These are phyloP conservation scores for Falco rusticolus DNA, from an alignment of 2,797 vertebrate species.

Conservation along the genomic window DNA sequence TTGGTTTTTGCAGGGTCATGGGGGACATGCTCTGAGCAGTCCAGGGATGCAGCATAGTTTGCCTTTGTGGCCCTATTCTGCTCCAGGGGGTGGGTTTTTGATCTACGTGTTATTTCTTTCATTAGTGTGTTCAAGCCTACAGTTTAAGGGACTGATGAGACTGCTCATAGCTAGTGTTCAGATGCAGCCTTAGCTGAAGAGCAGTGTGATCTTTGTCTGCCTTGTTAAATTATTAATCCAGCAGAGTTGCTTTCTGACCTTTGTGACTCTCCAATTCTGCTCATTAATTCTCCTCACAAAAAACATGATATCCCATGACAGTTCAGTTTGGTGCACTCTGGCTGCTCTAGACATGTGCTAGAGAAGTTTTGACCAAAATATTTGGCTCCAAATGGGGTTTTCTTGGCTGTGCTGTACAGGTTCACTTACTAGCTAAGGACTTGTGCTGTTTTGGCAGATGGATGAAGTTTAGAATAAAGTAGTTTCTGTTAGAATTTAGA, in stretches of 20 bases:
- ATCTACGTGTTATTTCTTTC: fast-evolving
- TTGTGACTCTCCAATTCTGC: neutral
- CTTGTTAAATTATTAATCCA: neutral
- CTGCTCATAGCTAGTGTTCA: neutral
- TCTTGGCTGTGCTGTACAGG: too few relatives aligned
- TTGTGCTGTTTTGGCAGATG: neutral
- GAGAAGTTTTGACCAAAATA: neutral
- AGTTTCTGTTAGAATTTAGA: neutral
- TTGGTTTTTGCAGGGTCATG: neutral
- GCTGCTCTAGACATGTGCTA: neutral
- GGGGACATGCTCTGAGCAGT: neutral
- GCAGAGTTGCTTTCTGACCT: neutral
- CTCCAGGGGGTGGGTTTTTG: neutral
- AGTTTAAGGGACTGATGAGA: neutral
- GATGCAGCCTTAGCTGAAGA: neutral
- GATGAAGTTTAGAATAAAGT: neutral
- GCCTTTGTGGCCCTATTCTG: neutral
- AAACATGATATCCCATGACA: neutral
- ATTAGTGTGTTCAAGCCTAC: neutral
- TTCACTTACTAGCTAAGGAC: neutral
- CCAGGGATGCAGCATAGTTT: fast-evolving
- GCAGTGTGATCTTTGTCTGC: neutral
- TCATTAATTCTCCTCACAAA: neutral
- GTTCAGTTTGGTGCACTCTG: neutral
- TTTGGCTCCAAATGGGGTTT: neutral